phyloP scores from a whole-genome alignment of 2,797 vertebrate genomes.

The Mus minutoides region DNA sequence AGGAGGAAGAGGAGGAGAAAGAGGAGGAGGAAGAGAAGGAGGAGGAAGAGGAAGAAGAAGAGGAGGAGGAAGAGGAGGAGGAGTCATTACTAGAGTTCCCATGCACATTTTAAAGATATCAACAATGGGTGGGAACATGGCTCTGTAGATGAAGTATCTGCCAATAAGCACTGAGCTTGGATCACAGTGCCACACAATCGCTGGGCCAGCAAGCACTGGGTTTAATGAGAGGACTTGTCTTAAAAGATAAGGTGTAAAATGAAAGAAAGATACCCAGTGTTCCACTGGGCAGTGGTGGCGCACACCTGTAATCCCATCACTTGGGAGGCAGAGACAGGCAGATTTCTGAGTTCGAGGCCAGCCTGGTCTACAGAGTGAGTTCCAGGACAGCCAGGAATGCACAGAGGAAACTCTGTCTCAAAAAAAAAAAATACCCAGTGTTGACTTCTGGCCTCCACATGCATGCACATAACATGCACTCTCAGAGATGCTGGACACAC shows the following conservation, averaged over 20 bases:
- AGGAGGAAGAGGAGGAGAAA: too few species aligned
- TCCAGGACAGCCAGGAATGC: too few species aligned
- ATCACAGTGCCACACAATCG: neutral
- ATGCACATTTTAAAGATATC: neutral
- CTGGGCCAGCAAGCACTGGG: neutral
- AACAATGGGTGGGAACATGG: neutral
- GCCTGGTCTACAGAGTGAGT: too few species aligned
- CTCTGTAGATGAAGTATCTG: too few species aligned
- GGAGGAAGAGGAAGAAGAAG: too few species aligned
- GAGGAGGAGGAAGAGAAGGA: too few species aligned
- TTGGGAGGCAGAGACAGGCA: too few species aligned
- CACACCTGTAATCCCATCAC: too few species aligned
- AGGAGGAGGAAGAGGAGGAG: neutral
- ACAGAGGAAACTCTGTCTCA: too few species aligned
- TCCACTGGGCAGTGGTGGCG: too few species aligned
- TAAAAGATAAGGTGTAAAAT: neutral
- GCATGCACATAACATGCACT: neutral
- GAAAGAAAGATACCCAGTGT: neutral
- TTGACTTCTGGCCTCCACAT: neutral
- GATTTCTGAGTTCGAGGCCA: too few species aligned
- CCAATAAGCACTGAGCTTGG: neutral
- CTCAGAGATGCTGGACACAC: neutral
- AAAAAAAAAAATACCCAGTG: neutral
- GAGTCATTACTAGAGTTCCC: neutral
- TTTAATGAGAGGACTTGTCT: neutral